phyloP scores from a whole-genome alignment of 2,888 invertebrate species.

The Galerucella nymphaeae region DNA sequence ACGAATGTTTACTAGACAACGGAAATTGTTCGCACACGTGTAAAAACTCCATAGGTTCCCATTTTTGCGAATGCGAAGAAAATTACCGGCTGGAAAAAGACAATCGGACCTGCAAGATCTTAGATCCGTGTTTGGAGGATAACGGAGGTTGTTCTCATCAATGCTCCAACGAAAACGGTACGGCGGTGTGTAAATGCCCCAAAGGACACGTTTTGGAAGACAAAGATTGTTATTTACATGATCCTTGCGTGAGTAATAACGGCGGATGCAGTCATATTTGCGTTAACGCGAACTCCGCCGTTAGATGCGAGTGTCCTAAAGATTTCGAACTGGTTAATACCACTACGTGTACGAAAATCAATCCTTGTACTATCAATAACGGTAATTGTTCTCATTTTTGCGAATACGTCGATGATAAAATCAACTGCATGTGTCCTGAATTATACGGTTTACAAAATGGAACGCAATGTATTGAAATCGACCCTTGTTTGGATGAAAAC shows the following conservation, averaged over 20 bases:
- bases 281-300: slow-evolving; percentile 61
- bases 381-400: slow-evolving; percentile 69
- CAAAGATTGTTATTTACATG: slow-evolving; percentile 52
- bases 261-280: slow-evolving; percentile 60
- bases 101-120: slow-evolving; percentile 60
- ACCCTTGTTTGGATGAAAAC: slow-evolving; percentile 67
- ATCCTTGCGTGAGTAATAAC: slow-evolving; percentile 62
- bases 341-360: slow-evolving; percentile 63
- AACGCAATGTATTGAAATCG: slow-evolving; percentile 58
- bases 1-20: slow-evolving; percentile 60
- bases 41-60: slow-evolving; percentile 67
- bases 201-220: slow-evolving; percentile 59
- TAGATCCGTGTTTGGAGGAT: slow-evolving; percentile 63
- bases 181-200: slow-evolving; percentile 66
- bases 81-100: slow-evolving; percentile 62
- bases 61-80: slow-evolving; percentile 66
- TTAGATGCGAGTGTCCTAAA: slow-evolving; percentile 66
- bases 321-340: slow-evolving; percentile 54
- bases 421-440: slow-evolving; percentile 65
- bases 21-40: slow-evolving; percentile 70
- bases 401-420: slow-evolving; percentile 65
- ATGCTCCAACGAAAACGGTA: slow-evolving; percentile 59
- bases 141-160: slow-evolving; percentile 61
- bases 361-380: slow-evolving; percentile 66
- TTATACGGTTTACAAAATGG: slow-evolving; percentile 62